Base-by-base conservation (phyloP, 1,140 invertebrate species). In the Anagrus nilaparvatae region DNA sequence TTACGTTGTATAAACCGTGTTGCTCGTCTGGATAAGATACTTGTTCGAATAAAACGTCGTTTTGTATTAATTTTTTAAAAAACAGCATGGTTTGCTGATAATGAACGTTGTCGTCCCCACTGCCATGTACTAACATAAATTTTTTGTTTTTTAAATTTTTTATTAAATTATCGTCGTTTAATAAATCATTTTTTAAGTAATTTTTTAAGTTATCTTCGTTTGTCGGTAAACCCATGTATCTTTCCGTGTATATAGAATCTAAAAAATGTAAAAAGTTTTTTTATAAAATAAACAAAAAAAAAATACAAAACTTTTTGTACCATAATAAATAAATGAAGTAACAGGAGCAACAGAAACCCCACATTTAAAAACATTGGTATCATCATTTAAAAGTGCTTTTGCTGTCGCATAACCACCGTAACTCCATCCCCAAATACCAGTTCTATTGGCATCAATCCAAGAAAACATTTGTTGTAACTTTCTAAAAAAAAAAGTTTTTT, bases 261-360 rank as follows among this genome's bases (percentile, higher is more conserved):
- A n/a, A n/a, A n/a, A n/a, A 31, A n/a, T 8, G 13, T 13, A 14
- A 3, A n/a, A 4, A 9, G 10, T 14, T 30, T 38, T 9, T n/a
- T n/a, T 21, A 8, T 31, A 14, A 10, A 19, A 13, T 23, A 9
- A 13, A 20, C 12, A 6, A 30, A 18, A 12, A 10, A 28, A 29
- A 32, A 10, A 0, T 21, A 6, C 13, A 7, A 20, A 46, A 5
- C n/a, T 12, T 5, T 7, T 17, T 18, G 64, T 65, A 89, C 86
- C 84, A 62, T 92, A 91, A 63, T 88, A 89, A 9, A 79, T 70
- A 85, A 85, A 91, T 40, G 84, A 84, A 4, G 86, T 83, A 9
- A 90, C 84, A 48, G 73, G 84, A 52, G 77, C 83, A 31, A 74
- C 77, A 13, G 75, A 76, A 53, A 76, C 77, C 10, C 69, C 76